Evolutionary conservation across 2,797 vertebrate genomes (phyloP).

Genomic region (Oreortyx pictus): DNA sequence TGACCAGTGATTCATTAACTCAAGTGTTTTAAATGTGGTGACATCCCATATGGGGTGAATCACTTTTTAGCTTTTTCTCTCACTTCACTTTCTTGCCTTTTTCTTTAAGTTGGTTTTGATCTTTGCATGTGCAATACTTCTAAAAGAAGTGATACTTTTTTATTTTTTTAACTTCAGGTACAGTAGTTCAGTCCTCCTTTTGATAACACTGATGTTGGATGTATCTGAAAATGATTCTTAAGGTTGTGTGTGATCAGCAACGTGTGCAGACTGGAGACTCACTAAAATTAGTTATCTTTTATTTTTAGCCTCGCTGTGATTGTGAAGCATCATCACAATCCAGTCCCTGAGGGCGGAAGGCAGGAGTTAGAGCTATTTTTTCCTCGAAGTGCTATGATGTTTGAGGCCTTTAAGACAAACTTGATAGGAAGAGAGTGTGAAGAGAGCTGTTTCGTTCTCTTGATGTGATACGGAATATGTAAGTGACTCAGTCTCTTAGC

Average conservation of each 20-base stretch:
- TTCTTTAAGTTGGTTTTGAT: neutral
- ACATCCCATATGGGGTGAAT: neutral
- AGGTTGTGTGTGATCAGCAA: neutral
- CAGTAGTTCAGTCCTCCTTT: neutral
- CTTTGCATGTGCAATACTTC: neutral
- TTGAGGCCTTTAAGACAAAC: neutral
- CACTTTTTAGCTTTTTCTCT: neutral
- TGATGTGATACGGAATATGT: fast-evolving
- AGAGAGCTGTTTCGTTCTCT: neutral
- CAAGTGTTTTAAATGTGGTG: neutral
- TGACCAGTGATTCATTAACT: neutral
- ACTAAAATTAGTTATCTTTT: neutral
- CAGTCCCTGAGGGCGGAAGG: neutral
- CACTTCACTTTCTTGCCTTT: neutral
- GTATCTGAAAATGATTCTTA: neutral
- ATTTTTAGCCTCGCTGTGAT: neutral
- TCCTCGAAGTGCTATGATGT: neutral
- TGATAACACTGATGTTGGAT: neutral
- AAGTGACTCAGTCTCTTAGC: neutral
- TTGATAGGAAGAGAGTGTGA: neutral
- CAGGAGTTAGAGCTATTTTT: neutral
- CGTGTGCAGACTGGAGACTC: fast-evolving
- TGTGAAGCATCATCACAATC: neutral
- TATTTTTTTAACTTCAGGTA: neutral
- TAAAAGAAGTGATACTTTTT: neutral